These are phyloP conservation scores for Bembecia ichneumoniformis DNA, from an alignment of 2,888 invertebrate genomes.

Conservation along the genomic window DNA sequence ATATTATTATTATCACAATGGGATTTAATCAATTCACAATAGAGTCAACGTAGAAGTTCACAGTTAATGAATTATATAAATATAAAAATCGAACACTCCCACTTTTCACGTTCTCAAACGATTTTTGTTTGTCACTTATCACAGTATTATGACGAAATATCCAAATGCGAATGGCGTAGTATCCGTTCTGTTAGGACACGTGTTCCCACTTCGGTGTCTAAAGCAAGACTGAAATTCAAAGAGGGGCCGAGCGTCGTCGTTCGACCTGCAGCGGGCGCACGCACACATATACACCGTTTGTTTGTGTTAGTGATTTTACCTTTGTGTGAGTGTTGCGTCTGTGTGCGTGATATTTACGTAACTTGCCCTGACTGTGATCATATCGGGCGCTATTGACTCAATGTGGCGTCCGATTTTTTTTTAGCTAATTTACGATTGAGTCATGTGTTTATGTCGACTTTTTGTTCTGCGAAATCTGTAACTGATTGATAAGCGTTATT, in stretches of 20 bases:
- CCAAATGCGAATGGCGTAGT: slow-evolving; percentile 46
- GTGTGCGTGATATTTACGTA: slow-evolving; percentile 56
- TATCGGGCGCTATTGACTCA: slow-evolving; percentile 54
- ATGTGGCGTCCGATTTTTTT: slow-evolving; percentile 58
- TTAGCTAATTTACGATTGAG: slow-evolving; percentile 62
- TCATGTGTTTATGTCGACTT: slow-evolving; percentile 55
- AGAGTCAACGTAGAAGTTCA: slow-evolving; percentile 41
- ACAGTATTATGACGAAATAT: slow-evolving; percentile 70
- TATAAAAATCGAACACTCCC: slow-evolving; percentile 50
- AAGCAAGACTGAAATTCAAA: slow-evolving; percentile 65
- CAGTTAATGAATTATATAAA: slow-evolving; percentile 30
- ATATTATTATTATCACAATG: slow-evolving; percentile 49
- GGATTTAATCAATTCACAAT: slow-evolving; percentile 24
- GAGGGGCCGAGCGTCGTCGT: slow-evolving; percentile 60
- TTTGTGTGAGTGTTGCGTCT: slow-evolving; percentile 10
- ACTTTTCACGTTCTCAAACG: slow-evolving; percentile 59
- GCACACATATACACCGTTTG: slow-evolving; percentile 16
- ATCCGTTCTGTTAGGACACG: slow-evolving; percentile 43
- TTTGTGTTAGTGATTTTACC: slow-evolving; percentile 31
- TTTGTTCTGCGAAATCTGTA: slow-evolving; percentile 7
- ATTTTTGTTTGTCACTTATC: slow-evolving; percentile 44
- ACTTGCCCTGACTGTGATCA: slow-evolving; percentile 52
- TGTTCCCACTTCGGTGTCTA: slow-evolving; percentile 43
- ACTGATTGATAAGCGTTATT: slow-evolving; percentile 9
- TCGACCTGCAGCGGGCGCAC: slow-evolving; percentile 49